Conservation (phyloP, 2,888 invertebrate genomes). For the Ametastegia equiseti region DNA sequence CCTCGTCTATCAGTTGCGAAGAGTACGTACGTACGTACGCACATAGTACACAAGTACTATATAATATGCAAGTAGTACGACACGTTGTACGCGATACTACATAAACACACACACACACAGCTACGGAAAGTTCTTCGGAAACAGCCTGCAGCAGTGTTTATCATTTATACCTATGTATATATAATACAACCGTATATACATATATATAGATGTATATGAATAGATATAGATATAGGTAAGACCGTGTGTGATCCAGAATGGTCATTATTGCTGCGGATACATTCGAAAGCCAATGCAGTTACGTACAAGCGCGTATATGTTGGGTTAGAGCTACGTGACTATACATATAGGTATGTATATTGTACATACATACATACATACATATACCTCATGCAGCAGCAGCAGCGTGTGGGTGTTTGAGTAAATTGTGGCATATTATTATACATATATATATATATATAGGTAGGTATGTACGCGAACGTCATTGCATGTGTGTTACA, state of each 20-base stretch:
- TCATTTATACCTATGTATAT: neutral
- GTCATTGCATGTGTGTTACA: conserved; percentile 25
- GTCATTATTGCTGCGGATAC: conserved; percentile 37
- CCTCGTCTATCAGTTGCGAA: neutral
- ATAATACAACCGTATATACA: neutral
- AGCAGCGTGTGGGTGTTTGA: neutral
- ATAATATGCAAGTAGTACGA: neutral
- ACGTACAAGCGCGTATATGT: neutral
- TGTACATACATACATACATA: neutral
- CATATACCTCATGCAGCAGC: neutral
- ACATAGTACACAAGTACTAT: neutral
- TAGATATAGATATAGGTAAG: neutral
- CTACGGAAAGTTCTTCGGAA: neutral
- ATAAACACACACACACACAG: neutral
- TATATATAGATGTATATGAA: neutral
- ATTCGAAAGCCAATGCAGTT: conserved; percentile 44
- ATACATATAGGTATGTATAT: too few species aligned
- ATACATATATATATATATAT: too few species aligned
- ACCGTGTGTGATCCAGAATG: conserved; percentile 38
- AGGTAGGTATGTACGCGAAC: conserved; percentile 7
- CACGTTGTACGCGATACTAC: neutral
- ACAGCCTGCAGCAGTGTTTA: neutral
- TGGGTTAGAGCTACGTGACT: too few species aligned
- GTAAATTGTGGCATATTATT: neutral
- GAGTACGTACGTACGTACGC: neutral